These are phyloP conservation scores for Nebria salina DNA, from an alignment of 2,888 invertebrate species.

Conservation along the genomic window DNA sequence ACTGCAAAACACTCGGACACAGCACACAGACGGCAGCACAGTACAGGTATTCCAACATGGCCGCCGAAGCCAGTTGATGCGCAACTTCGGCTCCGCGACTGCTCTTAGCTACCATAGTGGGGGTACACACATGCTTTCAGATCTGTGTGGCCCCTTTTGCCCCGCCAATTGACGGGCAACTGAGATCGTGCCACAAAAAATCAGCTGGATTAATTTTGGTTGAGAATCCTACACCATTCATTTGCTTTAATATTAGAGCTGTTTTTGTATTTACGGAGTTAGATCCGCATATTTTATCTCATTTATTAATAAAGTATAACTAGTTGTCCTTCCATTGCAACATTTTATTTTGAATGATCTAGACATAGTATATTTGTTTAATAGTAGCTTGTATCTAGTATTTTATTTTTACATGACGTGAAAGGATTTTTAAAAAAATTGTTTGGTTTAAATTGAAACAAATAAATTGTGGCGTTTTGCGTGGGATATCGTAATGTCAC, in stretches of 20 bases:
- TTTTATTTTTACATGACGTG: too few relatives aligned
- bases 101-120: not conserved
- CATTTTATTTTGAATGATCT: too few relatives aligned
- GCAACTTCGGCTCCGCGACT: conserved; percentile 48
- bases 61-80: conserved; percentile 52
- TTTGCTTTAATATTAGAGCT: not conserved
- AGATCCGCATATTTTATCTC: not conserved
- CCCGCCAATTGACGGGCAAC: conserved; percentile 13
- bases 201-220: conserved; percentile 6
- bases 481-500: not conserved
- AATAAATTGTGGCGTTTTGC: not conserved
- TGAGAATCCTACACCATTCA: not conserved
- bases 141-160: not conserved
- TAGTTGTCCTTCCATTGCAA: too few relatives aligned
- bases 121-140: not conserved
- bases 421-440: too few relatives aligned
- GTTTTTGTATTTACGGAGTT: not conserved
- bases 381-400: too few relatives aligned
- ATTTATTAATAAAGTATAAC: too few relatives aligned
- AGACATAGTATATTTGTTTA: too few relatives aligned
- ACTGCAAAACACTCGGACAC: conserved; percentile 47
- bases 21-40: conserved; percentile 56
- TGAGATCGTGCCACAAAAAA: conserved; percentile 9
- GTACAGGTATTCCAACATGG: conserved; percentile 60
- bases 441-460: not conserved